Evolutionary conservation across 2,797 vertebrate genomes (phyloP), one percentile per base, ranked within the genome.

Genomic region (Crax fasciolata): DNA sequence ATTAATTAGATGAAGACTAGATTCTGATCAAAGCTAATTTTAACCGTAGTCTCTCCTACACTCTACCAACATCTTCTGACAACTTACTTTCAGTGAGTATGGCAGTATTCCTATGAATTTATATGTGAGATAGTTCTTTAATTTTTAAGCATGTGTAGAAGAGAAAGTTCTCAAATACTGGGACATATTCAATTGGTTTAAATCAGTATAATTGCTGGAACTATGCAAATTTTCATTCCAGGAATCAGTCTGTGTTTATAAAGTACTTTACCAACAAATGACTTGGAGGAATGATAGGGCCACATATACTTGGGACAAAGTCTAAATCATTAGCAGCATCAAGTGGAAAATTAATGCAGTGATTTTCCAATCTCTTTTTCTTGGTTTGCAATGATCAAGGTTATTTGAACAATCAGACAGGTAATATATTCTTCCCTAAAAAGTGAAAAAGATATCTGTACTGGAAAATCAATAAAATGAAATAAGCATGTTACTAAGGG

Each of bases 401-500:
- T 91, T 77, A 59, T 73, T 73, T 71, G 44, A 84, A 78, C 57
- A 79, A 91, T 82, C 7, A 1, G 82, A 79, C 38, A 41, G 54
- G 30, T 68, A 28, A 14, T 61, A 8, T n/a, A 38, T 21, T 79
- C 77, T 67, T 80, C 18, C 21, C 32, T 46, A 86, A 92, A 92
- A 70, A 89, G 54, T 3, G 58, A 87, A 65, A 4, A 65, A 82
- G 32, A 65, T 55, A 32, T 13, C 70, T 62, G 28, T 62, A 41
- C 41, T 32, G 71, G 84, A 94, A 95, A 91, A 94, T 32, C 76
- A 71, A 54, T 78, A 16, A 11, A 57, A n/a, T 58, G 15, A 93
- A 95, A 85, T 62, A 66, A 92, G 74, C 18, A 12, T 13, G 28
- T 57, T 63, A 38, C 23, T 38, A 66, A 80, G 28, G 16, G n/a